Percentiles rank a stretch among this genome's conserved stretches.
Evolutionary conservation across 2,888 invertebrate genomes (phyloP).

Genomic region (Argyra leucocephala): DNA sequence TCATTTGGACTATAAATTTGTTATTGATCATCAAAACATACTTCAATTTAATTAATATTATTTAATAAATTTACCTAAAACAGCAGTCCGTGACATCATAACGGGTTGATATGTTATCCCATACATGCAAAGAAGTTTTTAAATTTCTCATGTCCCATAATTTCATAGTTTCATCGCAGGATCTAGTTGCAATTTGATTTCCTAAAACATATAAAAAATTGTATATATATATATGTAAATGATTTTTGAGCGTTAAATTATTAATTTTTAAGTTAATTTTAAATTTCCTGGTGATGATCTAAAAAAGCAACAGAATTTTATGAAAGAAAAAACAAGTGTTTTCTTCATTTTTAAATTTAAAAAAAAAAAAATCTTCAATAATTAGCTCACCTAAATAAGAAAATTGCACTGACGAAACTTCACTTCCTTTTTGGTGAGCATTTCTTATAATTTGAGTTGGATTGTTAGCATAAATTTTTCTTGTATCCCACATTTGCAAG

Average conservation of each 20-base stretch:
- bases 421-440: slow-evolving; percentile 70
- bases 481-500: slow-evolving; percentile 93
- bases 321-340: no score
- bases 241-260: no score
- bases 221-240: background rate
- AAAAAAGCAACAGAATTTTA: no score
- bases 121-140: slow-evolving; percentile 64
- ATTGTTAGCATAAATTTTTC: slow-evolving; percentile 83
- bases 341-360: no score
- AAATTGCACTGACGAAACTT: slow-evolving; percentile 76
- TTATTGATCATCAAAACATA: background rate
- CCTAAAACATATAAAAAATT: slow-evolving; percentile 22
- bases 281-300: no score
- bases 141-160: slow-evolving; percentile 86
- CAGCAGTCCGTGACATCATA: slow-evolving; percentile 73
- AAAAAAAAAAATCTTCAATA: background rate
- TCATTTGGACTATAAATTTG: slow-evolving; percentile 83
- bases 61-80: slow-evolving; percentile 25
- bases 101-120: slow-evolving; percentile 63
- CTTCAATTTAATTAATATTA: background rate
- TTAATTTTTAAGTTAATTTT: no score
- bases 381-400: slow-evolving; percentile 65
- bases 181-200: slow-evolving; percentile 59
- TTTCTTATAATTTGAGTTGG: slow-evolving; percentile 58
- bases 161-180: slow-evolving; percentile 88